Evolutionary conservation across 1,140 invertebrate genomes (phyloP), one percentile per base, ranked within the genome.

Genomic region (Hyposmocoma kahamanoa): DNA sequence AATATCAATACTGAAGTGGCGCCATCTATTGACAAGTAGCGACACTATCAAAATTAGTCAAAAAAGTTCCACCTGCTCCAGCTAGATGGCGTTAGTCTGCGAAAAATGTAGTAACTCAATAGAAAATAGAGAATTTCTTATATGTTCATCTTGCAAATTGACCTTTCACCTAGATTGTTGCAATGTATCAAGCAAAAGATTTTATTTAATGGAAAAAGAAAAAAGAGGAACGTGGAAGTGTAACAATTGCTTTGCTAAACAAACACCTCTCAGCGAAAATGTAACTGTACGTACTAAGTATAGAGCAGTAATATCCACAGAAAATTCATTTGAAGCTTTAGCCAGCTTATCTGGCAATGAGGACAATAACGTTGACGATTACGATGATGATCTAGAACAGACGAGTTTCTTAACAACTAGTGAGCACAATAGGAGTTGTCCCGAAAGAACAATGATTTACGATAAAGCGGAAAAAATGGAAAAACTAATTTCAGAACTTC

Each of bases 351-450:
- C 19, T 5, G 13, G 9, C 11, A 19, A 41, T n/a, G 18, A 19
- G 3, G 38, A 41, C 17, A 19, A 41, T 19, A 3, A 2, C 18
- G 19, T 9, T 5, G 18, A 5, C 2, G 17, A 4, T 15, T 19
- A 3, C 20, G 11, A 6, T 6, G 5, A 3, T 9, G 19, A 19
- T 15, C 13, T 19, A 2, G 38, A 26, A 26, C 11, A 26, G n/a
- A n/a, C n/a, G n/a, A n/a, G n/a, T n/a, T n/a, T n/a, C n/a, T n/a
- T n/a, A n/a, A n/a, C n/a, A n/a, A n/a, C n/a, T n/a, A n/a, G n/a
- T 26, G 5, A 41, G 4, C 15, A 9, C 4, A 41, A 41, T 41
- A 41, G 38, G n/a, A 41, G 38, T 20, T 41, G 38, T 41, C 38
- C 38, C 2, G 15, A 41, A 17, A 20, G 5, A 41, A 3, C 5